Evolutionary conservation across 1,140 invertebrate genomes (phyloP).

Genomic region (Reticulitermes speratus): DNA sequence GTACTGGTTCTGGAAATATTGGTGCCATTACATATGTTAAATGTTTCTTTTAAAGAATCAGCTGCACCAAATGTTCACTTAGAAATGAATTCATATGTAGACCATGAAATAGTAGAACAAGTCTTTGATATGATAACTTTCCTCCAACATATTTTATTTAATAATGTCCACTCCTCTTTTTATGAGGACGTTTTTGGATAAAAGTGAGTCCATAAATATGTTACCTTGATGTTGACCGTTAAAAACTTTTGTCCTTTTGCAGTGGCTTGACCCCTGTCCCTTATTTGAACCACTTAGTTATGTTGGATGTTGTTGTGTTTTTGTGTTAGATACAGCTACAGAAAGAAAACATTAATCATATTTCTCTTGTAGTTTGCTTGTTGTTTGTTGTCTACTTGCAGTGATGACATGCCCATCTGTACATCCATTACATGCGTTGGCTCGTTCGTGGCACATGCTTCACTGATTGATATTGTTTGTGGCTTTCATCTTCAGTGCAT

Average conservation of each 20-base stretch:
- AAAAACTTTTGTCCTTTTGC: neutral
- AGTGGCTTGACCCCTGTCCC: neutral
- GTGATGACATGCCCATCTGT: neutral
- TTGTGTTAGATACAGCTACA: neutral
- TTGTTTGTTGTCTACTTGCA: constrained; percentile 1
- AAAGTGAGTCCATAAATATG: constrained; percentile 6
- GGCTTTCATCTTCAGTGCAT: constrained; percentile 9
- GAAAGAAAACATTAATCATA: neutral
- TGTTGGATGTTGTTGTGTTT: constrained; percentile 3
- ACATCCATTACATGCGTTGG: neutral
- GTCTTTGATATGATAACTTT: neutral
- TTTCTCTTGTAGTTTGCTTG: neutral
- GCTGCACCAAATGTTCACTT: neutral
- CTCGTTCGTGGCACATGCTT: constrained; percentile 16
- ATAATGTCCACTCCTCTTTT: neutral
- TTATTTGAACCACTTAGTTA: neutral
- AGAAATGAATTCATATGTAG: neutral
- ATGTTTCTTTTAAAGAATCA: neutral
- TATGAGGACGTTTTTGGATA: constrained; percentile 13
- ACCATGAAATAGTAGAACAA: neutral
- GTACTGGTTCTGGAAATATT: neutral
- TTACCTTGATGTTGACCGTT: neutral
- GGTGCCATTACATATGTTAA: neutral
- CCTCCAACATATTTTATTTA: neutral
- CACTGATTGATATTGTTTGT: neutral